These are phyloP conservation scores for Acromyrmex echinatior DNA, from an alignment of 1,140 invertebrate species.

Conservation along the genomic window DNA sequence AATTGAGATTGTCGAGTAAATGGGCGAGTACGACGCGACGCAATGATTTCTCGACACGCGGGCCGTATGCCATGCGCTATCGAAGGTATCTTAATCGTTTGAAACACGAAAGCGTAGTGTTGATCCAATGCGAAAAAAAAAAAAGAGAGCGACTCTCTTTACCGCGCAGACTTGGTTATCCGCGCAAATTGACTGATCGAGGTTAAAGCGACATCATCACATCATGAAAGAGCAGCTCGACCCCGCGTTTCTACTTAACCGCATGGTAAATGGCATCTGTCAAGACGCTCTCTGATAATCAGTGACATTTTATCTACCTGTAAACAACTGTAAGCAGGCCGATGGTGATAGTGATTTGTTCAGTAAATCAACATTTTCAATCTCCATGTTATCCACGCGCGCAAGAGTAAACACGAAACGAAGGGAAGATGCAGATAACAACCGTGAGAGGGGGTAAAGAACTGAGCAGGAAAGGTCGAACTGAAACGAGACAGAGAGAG, in stretches of 20 bases:
- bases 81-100: background rate
- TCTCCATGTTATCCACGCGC: conserved; percentile 23
- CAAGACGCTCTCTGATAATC: conserved; percentile 45
- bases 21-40: background rate
- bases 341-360: conserved; percentile 6
- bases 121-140: background rate
- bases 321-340: conserved; percentile 44
- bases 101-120: conserved; percentile 15
- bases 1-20: conserved; percentile 50
- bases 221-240: conserved; percentile 26
- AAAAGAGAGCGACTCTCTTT: background rate
- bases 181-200: conserved; percentile 33
- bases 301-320: conserved; percentile 56
- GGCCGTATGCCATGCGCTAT: background rate
- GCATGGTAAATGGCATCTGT: conserved; percentile 27
- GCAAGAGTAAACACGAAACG: conserved; percentile 17
- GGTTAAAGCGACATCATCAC: background rate
- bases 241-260: conserved; percentile 6
- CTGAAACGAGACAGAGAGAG: background rate
- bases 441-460: background rate
- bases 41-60: conserved; percentile 14
- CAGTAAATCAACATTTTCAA: conserved; percentile 60
- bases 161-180: conserved; percentile 5
- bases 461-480: background rate
- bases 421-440: conserved; percentile 51